Conservation (phyloP, 2,797 vertebrate genomes). For the Syndactyla subalaris region DNA sequence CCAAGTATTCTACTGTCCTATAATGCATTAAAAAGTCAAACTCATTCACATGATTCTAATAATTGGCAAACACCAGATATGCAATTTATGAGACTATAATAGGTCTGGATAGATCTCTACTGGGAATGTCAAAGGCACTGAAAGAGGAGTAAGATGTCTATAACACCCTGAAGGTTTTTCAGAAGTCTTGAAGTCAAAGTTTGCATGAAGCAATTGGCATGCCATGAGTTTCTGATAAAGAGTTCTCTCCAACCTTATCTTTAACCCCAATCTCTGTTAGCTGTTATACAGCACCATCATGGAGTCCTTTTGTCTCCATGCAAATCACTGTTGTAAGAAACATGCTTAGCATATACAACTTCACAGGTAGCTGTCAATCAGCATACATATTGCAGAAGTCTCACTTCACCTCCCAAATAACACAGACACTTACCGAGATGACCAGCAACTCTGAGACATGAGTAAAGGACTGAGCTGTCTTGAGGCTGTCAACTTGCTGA, state of each 20-base stretch:
- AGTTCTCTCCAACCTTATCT: background rate
- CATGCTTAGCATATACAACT: background rate
- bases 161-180: background rate
- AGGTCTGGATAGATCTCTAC: background rate
- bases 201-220: background rate
- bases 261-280: background rate
- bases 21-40: background rate
- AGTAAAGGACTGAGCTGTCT: conserved; percentile 87
- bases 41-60: background rate
- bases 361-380: background rate
- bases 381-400: fast-evolving
- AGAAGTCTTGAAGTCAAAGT: background rate
- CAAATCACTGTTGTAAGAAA: background rate
- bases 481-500: conserved; percentile 90
- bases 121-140: background rate
- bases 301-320: background rate
- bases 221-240: background rate
- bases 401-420: background rate
- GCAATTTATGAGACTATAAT: background rate
- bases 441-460: conserved; percentile 88
- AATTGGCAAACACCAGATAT: background rate
- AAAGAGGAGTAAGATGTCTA: background rate
- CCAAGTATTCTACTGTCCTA: background rate
- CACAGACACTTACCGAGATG: conserved; percentile 84
- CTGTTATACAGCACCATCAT: background rate